These are phyloP conservation scores for Cladopsammia gracilis DNA, from an alignment of 64 coral and sea anemone genomes.

Conservation along the genomic window DNA sequence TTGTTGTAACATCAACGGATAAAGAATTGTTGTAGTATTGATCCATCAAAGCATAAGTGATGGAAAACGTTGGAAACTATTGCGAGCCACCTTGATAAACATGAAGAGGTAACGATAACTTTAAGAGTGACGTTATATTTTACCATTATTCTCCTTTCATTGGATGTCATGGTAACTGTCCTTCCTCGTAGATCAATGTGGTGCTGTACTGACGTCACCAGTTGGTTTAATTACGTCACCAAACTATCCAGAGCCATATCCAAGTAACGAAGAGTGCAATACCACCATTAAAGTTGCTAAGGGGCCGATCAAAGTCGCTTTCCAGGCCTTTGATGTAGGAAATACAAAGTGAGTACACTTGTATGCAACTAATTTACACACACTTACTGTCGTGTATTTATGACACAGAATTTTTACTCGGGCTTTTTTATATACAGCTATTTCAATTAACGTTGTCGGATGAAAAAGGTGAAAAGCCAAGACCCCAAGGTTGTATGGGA, in stretches of 20 bases:
- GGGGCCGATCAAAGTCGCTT: conserved; percentile 88
- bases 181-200: conserved; percentile 84
- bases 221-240: conserved; percentile 96
- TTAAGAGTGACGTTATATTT: too few relatives aligned
- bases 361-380: not conserved
- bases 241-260: conserved; percentile 97
- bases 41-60: too few relatives aligned
- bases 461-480: too few relatives aligned
- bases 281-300: conserved; percentile 93
- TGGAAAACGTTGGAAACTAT: too few relatives aligned
- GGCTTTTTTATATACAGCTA: too few relatives aligned
- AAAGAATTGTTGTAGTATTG: too few relatives aligned
- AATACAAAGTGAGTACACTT: conserved; percentile 70
- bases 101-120: too few relatives aligned
- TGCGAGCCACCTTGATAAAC: too few relatives aligned
- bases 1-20: too few relatives aligned
- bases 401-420: not conserved
- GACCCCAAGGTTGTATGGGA: too few relatives aligned
- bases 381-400: too few relatives aligned
- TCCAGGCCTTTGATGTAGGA: conserved; percentile 97
- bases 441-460: too few relatives aligned
- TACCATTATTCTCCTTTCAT: not conserved
- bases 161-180: not conserved
- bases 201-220: conserved; percentile 88
- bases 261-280: conserved; percentile 92